A percentile compares a stretch with the other conserved stretches of the same genome.
phyloP scores from a whole-genome alignment of 2,797 vertebrate species.

The Mallotus villosus region DNA sequence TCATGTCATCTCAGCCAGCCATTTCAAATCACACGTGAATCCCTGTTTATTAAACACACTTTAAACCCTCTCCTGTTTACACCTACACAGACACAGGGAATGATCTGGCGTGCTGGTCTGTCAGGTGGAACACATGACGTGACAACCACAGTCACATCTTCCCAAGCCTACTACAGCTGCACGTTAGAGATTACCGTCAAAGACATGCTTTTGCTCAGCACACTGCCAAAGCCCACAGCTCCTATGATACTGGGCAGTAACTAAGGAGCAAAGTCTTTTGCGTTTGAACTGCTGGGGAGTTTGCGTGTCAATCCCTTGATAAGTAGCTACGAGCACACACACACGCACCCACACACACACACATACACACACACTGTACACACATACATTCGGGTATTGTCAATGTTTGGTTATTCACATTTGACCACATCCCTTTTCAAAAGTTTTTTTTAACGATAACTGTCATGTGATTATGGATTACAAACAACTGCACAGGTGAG shows the following conservation, averaged over 20 bases:
- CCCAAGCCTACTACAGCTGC: neutral
- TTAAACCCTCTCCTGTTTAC: constrained; percentile 56
- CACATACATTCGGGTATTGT: neutral
- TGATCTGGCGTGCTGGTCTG: constrained; percentile 43
- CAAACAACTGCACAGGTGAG: constrained; percentile 37
- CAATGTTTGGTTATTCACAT: no score
- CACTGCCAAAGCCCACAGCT: neutral
- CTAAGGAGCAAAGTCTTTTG: constrained; percentile 57
- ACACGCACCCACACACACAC: constrained; percentile 7
- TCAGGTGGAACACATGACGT: constrained; percentile 17
- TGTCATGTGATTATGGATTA: constrained; percentile 40
- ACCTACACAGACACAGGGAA: constrained; percentile 47
- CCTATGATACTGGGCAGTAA: constrained; percentile 22
- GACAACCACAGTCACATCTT: constrained; percentile 6
- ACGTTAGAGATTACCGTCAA: constrained; percentile 18
- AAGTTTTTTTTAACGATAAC: constrained; percentile 2
- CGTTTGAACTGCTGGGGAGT: constrained; percentile 2
- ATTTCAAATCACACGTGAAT: neutral
- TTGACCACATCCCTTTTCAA: no score
- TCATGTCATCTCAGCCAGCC: neutral
- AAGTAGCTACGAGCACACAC: constrained; percentile 13
- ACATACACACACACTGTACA: neutral
- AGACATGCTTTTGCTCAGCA: neutral
- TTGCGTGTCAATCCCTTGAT: constrained; percentile 28
- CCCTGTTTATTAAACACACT: constrained; percentile 37